Percentiles rank a stretch among this genome's conserved stretches.
These are phyloP conservation scores for Camponotus vicinus DNA, from an alignment of 1,140 invertebrate species.

Conservation along the genomic window DNA sequence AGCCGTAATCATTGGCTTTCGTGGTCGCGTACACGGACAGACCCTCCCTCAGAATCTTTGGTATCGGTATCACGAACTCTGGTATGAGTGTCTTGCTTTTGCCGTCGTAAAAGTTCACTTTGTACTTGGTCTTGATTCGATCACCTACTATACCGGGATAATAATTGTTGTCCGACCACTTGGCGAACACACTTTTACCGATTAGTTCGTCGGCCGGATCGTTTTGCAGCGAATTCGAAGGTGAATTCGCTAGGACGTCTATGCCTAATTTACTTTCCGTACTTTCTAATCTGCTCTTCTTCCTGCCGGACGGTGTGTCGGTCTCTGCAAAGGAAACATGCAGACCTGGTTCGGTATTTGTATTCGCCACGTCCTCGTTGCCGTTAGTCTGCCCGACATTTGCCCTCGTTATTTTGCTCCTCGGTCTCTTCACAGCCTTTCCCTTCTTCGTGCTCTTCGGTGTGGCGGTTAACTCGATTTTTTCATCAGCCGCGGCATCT, in stretches of 20 bases:
- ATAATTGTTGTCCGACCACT: constrained; percentile 89
- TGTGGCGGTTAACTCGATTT: constrained; percentile 9
- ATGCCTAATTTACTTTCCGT: background rate
- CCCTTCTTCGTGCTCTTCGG: constrained; percentile 62
- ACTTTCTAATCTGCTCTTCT: constrained; percentile 60
- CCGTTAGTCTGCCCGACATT: constrained; percentile 13
- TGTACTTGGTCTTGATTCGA: constrained; percentile 87
- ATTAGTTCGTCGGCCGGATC: constrained; percentile 72
- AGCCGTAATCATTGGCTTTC: constrained; percentile 75
- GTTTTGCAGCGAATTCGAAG: background rate
- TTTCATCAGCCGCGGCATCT: background rate
- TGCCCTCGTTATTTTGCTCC: constrained; percentile 44
- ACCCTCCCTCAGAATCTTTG: constrained; percentile 72
- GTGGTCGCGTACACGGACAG: constrained; percentile 80
- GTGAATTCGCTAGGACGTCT: background rate
- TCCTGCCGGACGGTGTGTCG: constrained; percentile 14
- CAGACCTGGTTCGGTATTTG: background rate
- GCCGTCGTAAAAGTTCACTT: constrained; percentile 88
- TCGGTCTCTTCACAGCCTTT: constrained; percentile 54
- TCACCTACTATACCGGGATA: constrained; percentile 87
- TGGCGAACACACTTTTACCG: constrained; percentile 87
- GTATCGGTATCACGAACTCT: constrained; percentile 87
- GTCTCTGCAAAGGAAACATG: background rate
- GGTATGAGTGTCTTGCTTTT: constrained; percentile 87
- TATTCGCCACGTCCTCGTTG: background rate